Evolutionary conservation across 2,888 invertebrate genomes (phyloP).

Genomic region (Galerucella calmariensis): DNA sequence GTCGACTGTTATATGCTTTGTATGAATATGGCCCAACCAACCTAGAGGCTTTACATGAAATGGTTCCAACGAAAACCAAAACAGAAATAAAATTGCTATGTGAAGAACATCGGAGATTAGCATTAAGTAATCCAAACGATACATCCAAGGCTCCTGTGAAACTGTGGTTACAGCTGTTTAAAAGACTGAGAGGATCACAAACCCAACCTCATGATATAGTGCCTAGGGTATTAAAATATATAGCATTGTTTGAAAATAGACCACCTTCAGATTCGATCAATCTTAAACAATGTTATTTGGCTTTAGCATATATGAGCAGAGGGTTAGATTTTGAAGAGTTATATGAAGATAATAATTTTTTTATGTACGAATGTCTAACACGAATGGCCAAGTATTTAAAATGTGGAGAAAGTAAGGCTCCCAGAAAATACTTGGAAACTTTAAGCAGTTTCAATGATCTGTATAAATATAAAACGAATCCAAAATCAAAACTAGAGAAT

Average conservation of each 20-base stretch:
- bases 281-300: constrained; percentile 49
- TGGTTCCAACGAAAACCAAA: constrained; percentile 54
- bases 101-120: constrained; percentile 53
- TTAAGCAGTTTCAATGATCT: constrained; percentile 38
- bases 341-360: constrained; percentile 44
- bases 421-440: constrained; percentile 35
- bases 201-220: constrained; percentile 49
- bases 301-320: constrained; percentile 45
- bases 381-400: constrained; percentile 45
- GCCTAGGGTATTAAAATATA: constrained; percentile 59
- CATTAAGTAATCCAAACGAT: constrained; percentile 34
- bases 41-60: constrained; percentile 51
- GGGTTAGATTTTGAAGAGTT: constrained; percentile 44
- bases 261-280: constrained; percentile 46
- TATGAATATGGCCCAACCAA: constrained; percentile 54
- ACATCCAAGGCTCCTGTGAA: constrained; percentile 50
- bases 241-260: constrained; percentile 57
- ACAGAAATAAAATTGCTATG: constrained; percentile 54
- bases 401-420: constrained; percentile 36
- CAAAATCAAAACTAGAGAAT: constrained; percentile 15
- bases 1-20: constrained; percentile 51
- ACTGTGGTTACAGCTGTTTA: constrained; percentile 56
- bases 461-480: constrained; percentile 27
- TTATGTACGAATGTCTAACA: constrained; percentile 45
- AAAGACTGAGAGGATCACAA: constrained; percentile 41